Percentiles rank a stretch among this genome's conserved stretches.
Evolutionary conservation across 1,140 invertebrate species (phyloP).

Genomic region (Listronotus oregonensis): DNA sequence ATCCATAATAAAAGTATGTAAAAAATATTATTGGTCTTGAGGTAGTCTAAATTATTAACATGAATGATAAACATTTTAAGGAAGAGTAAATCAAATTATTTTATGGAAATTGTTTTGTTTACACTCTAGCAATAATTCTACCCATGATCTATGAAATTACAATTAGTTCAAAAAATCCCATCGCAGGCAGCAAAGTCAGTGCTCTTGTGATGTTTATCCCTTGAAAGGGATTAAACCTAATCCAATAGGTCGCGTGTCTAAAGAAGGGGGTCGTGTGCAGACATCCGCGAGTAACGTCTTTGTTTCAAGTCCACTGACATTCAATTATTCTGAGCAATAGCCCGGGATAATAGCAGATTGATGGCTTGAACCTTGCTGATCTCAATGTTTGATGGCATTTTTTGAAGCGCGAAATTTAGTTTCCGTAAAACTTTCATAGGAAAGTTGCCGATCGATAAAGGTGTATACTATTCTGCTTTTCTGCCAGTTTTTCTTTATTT

Average conservation of each 20-base stretch:
- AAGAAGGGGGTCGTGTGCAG: slow-evolving; percentile 39
- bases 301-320: slow-evolving; percentile 55
- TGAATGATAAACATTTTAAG: too few relatives aligned
- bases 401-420: slow-evolving; percentile 21
- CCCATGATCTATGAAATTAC: slow-evolving; percentile 6
- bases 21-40: too few relatives aligned
- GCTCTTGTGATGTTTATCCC: slow-evolving; percentile 39
- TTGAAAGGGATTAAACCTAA: slow-evolving; percentile 43
- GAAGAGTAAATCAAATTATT: too few relatives aligned
- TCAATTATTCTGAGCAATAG: slow-evolving; percentile 57
- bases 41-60: too few relatives aligned
- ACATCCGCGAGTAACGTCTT: slow-evolving; percentile 53
- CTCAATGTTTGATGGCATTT: slow-evolving; percentile 27
- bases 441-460: slow-evolving; percentile 15
- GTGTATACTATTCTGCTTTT: neutral
- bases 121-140: too few relatives aligned
- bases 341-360: slow-evolving; percentile 52
- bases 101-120: too few relatives aligned
- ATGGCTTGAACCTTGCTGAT: slow-evolving; percentile 43
- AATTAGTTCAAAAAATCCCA: slow-evolving; percentile 13
- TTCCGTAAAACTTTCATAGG: slow-evolving; percentile 11
- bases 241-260: slow-evolving; percentile 50
- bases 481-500: too few relatives aligned
- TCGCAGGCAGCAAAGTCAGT: slow-evolving; percentile 2
- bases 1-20: too few relatives aligned